Conservation (phyloP, 1,140 invertebrate genomes). For the Pentalonia nigronervosa region DNA sequence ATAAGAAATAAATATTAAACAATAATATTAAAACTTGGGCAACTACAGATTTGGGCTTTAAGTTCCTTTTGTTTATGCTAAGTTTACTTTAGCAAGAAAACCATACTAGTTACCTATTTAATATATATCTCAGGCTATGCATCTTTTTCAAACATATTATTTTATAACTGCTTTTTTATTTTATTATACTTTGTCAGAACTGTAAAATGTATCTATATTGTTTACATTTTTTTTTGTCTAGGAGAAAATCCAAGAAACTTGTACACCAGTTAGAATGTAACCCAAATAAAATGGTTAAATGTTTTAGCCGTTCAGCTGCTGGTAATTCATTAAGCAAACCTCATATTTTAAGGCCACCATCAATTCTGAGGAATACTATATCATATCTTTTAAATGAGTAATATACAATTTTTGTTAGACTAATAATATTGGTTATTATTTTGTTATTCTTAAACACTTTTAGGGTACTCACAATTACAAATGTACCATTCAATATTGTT, state of each 20-base stretch:
- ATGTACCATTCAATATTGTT: constrained; percentile 63
- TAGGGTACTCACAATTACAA: constrained; percentile 47
- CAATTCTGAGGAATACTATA: constrained; percentile 39
- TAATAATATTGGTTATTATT: not conserved
- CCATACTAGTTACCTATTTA: too few species aligned
- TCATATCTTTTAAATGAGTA: constrained; percentile 55
- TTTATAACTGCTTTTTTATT: not conserved
- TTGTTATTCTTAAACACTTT: constrained; percentile 13
- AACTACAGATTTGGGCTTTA: not conserved
- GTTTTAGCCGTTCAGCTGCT: constrained; percentile 56
- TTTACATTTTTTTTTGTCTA: not conserved
- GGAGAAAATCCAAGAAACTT: not conserved
- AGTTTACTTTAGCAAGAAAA: not conserved
- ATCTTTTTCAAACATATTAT: not conserved
- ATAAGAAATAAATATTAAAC: not conserved
- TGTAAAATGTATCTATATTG: not conserved
- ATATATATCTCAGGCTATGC: not conserved
- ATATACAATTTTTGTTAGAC: not conserved
- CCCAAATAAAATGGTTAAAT: constrained; percentile 53
- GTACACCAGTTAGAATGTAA: constrained; percentile 29
- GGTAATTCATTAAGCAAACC: constrained; percentile 35
- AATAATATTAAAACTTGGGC: not conserved
- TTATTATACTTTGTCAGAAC: not conserved
- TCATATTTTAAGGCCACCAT: constrained; percentile 45
- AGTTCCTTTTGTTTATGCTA: not conserved